phyloP scores from a whole-genome alignment of 1,140 invertebrate species.

The Centruroides vittatus region DNA sequence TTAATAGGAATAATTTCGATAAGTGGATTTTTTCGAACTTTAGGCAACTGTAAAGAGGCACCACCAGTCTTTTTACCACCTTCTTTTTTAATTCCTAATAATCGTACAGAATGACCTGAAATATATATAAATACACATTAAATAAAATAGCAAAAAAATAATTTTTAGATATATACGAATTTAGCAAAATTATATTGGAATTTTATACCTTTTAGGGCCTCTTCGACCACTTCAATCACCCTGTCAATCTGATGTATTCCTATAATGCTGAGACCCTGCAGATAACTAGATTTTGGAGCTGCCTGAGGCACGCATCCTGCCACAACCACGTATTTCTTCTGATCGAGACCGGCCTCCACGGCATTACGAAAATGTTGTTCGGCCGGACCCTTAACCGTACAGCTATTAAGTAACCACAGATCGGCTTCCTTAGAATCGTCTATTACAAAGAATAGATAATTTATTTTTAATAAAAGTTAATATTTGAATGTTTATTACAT shows the following conservation, averaged over 20 bases:
- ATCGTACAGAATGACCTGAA: conserved; percentile 55
- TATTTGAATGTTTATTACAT: too few species aligned
- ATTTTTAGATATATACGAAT: not conserved
- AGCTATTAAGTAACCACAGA: conserved; percentile 92
- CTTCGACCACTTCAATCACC: conserved; percentile 97
- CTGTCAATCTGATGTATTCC: conserved; percentile 96
- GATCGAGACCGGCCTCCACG: conserved; percentile 56
- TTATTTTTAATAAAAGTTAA: too few species aligned
- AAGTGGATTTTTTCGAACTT: conserved; percentile 86
- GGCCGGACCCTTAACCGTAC: conserved; percentile 92
- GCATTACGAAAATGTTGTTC: conserved; percentile 95
- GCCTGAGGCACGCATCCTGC: conserved; percentile 91
- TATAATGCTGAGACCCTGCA: conserved; percentile 75
- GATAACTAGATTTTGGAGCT: conserved; percentile 35
- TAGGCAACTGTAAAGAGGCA: conserved; percentile 70
- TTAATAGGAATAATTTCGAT: conserved; percentile 98
- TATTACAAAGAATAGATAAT: conserved; percentile 3
- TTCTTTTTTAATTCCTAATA: conserved; percentile 67
- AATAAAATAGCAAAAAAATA: too few species aligned
- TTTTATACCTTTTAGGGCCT: conserved; percentile 73
- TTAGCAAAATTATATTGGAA: conserved; percentile 3
- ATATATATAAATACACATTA: not conserved
- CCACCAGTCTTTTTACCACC: conserved; percentile 65
- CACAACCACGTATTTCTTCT: conserved; percentile 74
- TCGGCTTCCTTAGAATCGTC: conserved; percentile 69